Percentiles rank a stretch among this genome's conserved stretches.
These are phyloP conservation scores for Cassiopea andromeda DNA, from an alignment of 30 jellyfish, hydroid and myxozoan species.

Conservation along the genomic window DNA sequence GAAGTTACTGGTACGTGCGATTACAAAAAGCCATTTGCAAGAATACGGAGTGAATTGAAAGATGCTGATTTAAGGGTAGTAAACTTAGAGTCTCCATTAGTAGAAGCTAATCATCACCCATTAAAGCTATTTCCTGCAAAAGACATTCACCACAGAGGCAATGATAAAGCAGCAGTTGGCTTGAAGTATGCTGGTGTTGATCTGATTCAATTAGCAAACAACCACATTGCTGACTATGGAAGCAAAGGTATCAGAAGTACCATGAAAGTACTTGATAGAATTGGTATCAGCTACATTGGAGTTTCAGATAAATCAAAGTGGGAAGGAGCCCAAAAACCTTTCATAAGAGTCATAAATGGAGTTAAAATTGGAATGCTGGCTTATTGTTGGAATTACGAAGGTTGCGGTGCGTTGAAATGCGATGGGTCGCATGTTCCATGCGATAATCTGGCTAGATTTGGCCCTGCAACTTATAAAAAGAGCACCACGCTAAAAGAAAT, in stretches of 20 bases:
- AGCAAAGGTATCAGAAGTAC: slow-evolving; percentile 51
- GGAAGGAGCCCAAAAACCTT: slow-evolving; percentile 41
- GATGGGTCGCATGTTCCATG: neutral
- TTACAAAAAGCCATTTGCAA: slow-evolving; percentile 23
- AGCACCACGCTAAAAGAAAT: slow-evolving; percentile 14
- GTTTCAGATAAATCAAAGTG: neutral
- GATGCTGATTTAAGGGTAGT: slow-evolving; percentile 62
- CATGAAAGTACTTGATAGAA: slow-evolving; percentile 7
- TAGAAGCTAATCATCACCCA: neutral
- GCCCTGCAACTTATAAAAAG: slow-evolving; percentile 38
- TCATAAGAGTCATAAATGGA: slow-evolving; percentile 71
- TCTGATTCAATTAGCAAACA: slow-evolving; percentile 61
- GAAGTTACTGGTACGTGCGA: slow-evolving; percentile 51
- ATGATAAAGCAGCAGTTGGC: slow-evolving; percentile 61
- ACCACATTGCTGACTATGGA: slow-evolving; percentile 74
- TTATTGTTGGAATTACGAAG: slow-evolving; percentile 70
- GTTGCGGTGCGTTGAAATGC: slow-evolving; percentile 41
- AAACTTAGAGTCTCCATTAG: slow-evolving; percentile 35
- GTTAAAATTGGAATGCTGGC: slow-evolving; percentile 77
- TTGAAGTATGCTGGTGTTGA: slow-evolving; percentile 75
- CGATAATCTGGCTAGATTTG: neutral
- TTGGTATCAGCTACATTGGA: slow-evolving; percentile 61
- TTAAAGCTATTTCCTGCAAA: neutral
- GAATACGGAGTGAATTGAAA: neutral
- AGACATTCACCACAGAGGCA: slow-evolving; percentile 43